Evolutionary conservation across 2,113 vertebrate genomes (phyloP).

Genomic region (Panthera tigris): DNA sequence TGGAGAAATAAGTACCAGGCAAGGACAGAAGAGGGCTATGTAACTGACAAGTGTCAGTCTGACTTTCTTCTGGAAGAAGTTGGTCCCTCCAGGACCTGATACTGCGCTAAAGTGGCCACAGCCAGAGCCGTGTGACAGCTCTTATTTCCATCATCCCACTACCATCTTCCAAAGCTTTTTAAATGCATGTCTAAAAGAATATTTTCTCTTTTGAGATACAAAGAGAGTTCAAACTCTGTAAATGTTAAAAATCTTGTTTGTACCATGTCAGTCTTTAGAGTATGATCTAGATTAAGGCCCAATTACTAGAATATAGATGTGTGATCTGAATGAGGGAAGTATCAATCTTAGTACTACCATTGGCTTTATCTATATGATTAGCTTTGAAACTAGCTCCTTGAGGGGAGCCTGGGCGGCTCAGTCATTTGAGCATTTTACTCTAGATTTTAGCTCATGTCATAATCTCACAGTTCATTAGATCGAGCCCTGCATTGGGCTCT

Average conservation of each 20-base stretch:
- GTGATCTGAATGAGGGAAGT: slow-evolving; percentile 46
- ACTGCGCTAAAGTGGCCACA: too few species aligned
- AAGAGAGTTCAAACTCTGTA: slow-evolving; percentile 59
- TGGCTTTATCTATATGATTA: not conserved
- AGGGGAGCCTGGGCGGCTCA: too few species aligned
- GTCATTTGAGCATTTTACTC: too few species aligned
- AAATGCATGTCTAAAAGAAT: slow-evolving; percentile 69
- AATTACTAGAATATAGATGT: slow-evolving; percentile 65
- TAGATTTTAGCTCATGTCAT: too few species aligned
- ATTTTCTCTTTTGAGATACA: slow-evolving; percentile 64
- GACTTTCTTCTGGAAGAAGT: not conserved
- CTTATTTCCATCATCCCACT: not conserved
- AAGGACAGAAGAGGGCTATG: not conserved
- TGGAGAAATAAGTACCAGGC: slow-evolving; percentile 44
- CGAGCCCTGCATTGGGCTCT: too few species aligned
- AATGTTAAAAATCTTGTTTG: slow-evolving; percentile 67
- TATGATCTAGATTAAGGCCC: slow-evolving; percentile 58
- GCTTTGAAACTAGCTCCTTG: not conserved
- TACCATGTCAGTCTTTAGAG: not conserved
- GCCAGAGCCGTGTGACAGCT: not conserved
- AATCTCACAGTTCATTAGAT: too few species aligned
- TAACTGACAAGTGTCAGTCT: not conserved
- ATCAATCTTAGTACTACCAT: not conserved
- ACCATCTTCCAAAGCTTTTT: slow-evolving; percentile 55
- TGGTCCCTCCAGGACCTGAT: too few species aligned